phyloP scores from a whole-genome alignment of 2,113 vertebrate species.

The Amphiprion ocellaris region DNA sequence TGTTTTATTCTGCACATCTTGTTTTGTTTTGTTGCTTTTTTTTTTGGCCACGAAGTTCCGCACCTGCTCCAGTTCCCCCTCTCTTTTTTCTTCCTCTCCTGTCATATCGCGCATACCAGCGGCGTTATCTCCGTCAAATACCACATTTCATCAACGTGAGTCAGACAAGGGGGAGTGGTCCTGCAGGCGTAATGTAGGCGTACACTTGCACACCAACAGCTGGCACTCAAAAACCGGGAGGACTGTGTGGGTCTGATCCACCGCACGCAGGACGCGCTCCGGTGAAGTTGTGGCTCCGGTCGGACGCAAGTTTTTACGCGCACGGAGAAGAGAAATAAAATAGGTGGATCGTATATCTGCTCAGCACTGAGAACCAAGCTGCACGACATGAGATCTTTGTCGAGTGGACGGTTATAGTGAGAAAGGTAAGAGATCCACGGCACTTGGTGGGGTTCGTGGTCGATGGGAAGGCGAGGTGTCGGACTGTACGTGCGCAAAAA shows the following conservation, averaged over 20 bases:
- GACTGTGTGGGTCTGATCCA: neutral
- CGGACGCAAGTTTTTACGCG: slow-evolving; percentile 32
- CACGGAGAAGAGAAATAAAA: neutral
- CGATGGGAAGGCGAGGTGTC: neutral
- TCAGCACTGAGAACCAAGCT: neutral
- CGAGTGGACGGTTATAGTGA: slow-evolving; percentile 23
- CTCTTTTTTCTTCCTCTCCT: neutral
- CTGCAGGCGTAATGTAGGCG: slow-evolving; percentile 54
- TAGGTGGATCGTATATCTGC: neutral
- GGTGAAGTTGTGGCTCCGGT: slow-evolving; percentile 34
- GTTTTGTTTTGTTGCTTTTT: neutral
- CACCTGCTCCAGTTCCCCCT: slow-evolving; percentile 11
- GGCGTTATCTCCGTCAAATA: slow-evolving; percentile 22
- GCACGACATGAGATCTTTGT: slow-evolving; percentile 42
- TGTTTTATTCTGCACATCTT: neutral
- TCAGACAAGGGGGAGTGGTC: slow-evolving; percentile 60
- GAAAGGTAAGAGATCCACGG: slow-evolving; percentile 53
- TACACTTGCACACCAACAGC: slow-evolving; percentile 32
- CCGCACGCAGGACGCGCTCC: slow-evolving; percentile 37
- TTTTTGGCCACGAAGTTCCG: neutral
- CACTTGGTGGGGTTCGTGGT: neutral
- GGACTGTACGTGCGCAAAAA: no score
- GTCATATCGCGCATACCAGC: neutral
- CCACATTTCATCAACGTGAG: slow-evolving; percentile 46
- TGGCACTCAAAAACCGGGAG: slow-evolving; percentile 55